Base-by-base conservation (phyloP, 2,888 invertebrate species). In the Mycogona germanica region DNA sequence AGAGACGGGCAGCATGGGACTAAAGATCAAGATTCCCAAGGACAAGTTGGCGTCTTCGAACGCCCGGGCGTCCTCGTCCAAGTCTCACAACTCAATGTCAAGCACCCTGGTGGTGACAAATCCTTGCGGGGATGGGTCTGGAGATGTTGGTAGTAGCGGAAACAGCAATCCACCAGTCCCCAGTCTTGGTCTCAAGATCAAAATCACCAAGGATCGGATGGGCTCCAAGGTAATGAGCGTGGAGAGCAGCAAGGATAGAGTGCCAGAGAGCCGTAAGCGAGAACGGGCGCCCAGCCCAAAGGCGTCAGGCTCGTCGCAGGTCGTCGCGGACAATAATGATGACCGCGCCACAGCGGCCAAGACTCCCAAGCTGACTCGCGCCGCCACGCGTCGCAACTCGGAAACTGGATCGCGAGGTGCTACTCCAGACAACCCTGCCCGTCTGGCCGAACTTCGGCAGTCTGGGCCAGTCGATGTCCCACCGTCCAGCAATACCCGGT, bases 21-120 rank as follows among this genome's bases (percentile, higher is more conserved):
- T 65, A 5, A 64, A 64, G 55, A 82, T 87, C 62, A 87, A 86
- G 72, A 86, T 87, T 60, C 79, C 84, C 26, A 84, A 84, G 64
- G 84, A 84, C 59, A 47, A 40, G 40, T 30, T 40, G 7, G 5
- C 2, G 25, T 21, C 26, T 3, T 17, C n/a, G 2, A 49, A 29
- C 3, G 4, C 29, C 35, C n/a, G 12, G n/a, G 23, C 9, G 41
- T 41, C 41, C 23, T 21, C 23, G 25, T 7, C n/a, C 12, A n/a
- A 26, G 5, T 9, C 9, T n/a, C 5, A 4, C 1, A 47, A 30
- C 29, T 29, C 28, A 21, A 19, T 12, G n/a, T 5, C 17, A 29
- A 47, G 21, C 28, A 19, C 47, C 0, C 23, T 29, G 25, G 32
- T 35, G 35, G 7, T 35, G 3, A 4, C 25, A 29, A 6, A 30